Evolutionary conservation across 2,888 invertebrate genomes (phyloP), one percentile per base, ranked within the genome.

Genomic region (Mimumesa dahlbomi): DNA sequence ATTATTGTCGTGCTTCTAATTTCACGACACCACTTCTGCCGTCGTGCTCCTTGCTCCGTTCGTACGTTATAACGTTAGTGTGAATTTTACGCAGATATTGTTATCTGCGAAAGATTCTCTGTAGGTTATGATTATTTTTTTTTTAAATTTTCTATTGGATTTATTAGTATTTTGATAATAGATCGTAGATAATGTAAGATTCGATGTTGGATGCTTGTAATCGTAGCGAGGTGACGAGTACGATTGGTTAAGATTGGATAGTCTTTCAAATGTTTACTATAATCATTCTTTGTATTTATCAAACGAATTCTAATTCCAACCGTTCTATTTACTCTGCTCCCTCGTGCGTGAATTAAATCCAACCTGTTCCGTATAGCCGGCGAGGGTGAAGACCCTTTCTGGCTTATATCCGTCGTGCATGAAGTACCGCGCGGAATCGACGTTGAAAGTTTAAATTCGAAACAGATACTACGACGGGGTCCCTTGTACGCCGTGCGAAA

Each of bases 1-100:
- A 73, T 73, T 69, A 64, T 76, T 40, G 34, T 67, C 53, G 49
- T 38, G 59, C 31, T 42, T 64, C 50, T 76, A 72, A 75, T 76
- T 68, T 29, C 56, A 11, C 52, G 22, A 11, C 21, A 38, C 25
- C 34, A 21, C 50, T 48, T 67, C 61, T 54, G 29, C 19, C 16
- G 14, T 16, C 16, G 40, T 16, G 5, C 4, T 4, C 14, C 9
- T 40, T 5, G 14, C 16, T 9, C 7, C 16, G 7, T 14, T 1
- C 40, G 5, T 14, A 9, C 40, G 40, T 14, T 40, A 16, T 5
- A 5, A 7, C 40, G n/a, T n/a, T n/a, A n/a, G n/a, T n/a, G n/a
- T n/a, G n/a, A n/a, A n/a, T n/a, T n/a, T n/a, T n/a, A n/a, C n/a
- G n/a, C n/a, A n/a, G n/a, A n/a, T n/a, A n/a, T n/a, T n/a, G n/a